Evolutionary conservation across 2,888 invertebrate genomes (phyloP), one percentile per base, ranked within the genome.

Genomic region (Phortica magna): DNA sequence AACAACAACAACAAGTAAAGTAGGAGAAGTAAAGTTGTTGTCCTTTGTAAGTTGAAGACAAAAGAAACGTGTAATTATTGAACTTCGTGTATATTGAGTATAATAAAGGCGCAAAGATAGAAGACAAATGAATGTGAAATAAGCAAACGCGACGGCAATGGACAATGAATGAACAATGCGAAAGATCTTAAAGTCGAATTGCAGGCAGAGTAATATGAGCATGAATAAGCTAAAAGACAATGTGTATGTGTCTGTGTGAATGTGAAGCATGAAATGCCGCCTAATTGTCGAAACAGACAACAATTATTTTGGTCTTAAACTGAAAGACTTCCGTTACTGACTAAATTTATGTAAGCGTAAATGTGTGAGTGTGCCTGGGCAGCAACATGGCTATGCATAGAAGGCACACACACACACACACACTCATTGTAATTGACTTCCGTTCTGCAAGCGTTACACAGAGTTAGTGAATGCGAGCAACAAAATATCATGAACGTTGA

Each of bases 361-460:
- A n/a, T n/a, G n/a, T n/a, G n/a, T n/a, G n/a, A n/a, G 31, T 31
- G 31, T 31, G 31, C 31, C 31, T 31, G 31, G 31, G 31, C 31
- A 14, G 22, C 22, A 61, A 61, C 22, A 22, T 22, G 22, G 17
- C 68, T 17, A 41, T 19, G 17, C 68, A 42, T 41, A 19, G 17
- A 41, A 10, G 42, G 6, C 14, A 19, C n/a, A 14, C 39, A 73
- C 17, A 61, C 39, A 61, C 14, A 22, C 53, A 43, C 14, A 7
- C 78, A 80, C 7, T 7, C 10, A 22, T 61, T 22, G 19, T 17
- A 22, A 7, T 61, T n/a, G 61, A 22, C 61, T 61, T 61, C 22
- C 61, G 9, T 59, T 17, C 22, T 61, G 61, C 22, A 10, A 22
- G 17, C 7, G 17, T 61, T 19, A 61, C 61, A 9, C 10, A 61